Evolutionary conservation across 2,113 vertebrate genomes (phyloP).

Genomic region (Vanacampus margaritifer): DNA sequence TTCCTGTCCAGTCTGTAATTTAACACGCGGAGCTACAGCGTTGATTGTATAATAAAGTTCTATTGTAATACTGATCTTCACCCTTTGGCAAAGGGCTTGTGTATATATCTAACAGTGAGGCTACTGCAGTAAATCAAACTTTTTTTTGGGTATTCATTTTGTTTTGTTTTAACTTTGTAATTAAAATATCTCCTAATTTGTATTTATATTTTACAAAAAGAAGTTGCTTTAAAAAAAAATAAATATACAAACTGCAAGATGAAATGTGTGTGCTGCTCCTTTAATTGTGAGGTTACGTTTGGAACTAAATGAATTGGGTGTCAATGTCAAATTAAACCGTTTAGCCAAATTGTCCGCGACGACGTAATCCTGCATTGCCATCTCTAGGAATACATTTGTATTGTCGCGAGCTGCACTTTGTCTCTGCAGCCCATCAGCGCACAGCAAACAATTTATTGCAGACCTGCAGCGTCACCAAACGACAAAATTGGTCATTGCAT

Average conservation of each 20-base stretch:
- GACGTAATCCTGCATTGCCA: constrained; percentile 47
- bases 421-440: constrained; percentile 4
- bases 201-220: constrained; percentile 99
- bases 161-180: constrained; percentile 98
- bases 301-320: constrained; percentile 7
- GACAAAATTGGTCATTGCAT: neutral
- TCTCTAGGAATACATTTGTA: constrained; percentile 46
- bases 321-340: constrained; percentile 27
- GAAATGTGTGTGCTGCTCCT: constrained; percentile 54
- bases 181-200: constrained; percentile 98
- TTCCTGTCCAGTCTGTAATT: constrained; percentile 89
- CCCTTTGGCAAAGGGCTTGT: constrained; percentile 89
- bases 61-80: constrained; percentile 84
- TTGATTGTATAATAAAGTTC: constrained; percentile 90
- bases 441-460: neutral
- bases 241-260: constrained; percentile 89
- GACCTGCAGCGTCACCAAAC: constrained; percentile 37
- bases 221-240: constrained; percentile 85
- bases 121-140: constrained; percentile 74
- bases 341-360: constrained; percentile 14
- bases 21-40: constrained; percentile 90
- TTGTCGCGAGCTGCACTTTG: constrained; percentile 17
- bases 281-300: constrained; percentile 14
- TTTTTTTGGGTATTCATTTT: constrained; percentile 84
- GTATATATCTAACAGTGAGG: constrained; percentile 79